Base-by-base conservation (phyloP, 2,888 invertebrate species). In the Neoscelio sp. region DNA sequence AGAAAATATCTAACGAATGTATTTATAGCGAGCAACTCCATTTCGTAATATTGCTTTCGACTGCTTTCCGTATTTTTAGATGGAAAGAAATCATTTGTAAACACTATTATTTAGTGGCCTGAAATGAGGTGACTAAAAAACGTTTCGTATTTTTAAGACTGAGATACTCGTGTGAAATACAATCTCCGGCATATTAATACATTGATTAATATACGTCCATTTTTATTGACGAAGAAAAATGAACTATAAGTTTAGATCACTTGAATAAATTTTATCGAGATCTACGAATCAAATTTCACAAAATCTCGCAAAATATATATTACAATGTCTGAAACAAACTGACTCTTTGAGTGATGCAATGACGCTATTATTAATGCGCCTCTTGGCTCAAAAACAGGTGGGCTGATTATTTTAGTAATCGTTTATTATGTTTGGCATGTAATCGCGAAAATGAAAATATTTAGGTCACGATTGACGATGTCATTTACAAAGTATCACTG, bases 351-450 rank as follows among this genome's bases (percentile, higher is more conserved):
- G 68, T 88, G 85, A 86, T 86, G 88, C 82, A 88, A 88, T 78
- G 35, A 38, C 81, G 84, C 88, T 88, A 88, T 89, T 89, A 87
- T 89, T 88, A 87, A 87, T 87, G 83, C 84, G 82, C 74, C 83
- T 86, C 85, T 87, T 86, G 84, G 87, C 88, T 88, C 86, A 86
- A 85, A 85, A 89, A 88, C 87, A 87, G 85, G 84, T 81, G 83
- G 84, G 84, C 83, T 83, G 85, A 87, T 88, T 88, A 88, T 88
- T 88, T 88, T 83, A 81, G 87, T 87, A 86, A 88, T 88, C 86
- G 85, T 86, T 88, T 88, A 88, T 89, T 88, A 88, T 86, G 86
- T 85, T 87, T 87, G 87, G 85, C 87, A 85, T 87, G 78, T 85
- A 81, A 83, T 81, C 75, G 83, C 81, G 75, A 81, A 82, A 82